phyloP scores from a whole-genome alignment of 2,113 vertebrate species.

The Hucho hucho region DNA sequence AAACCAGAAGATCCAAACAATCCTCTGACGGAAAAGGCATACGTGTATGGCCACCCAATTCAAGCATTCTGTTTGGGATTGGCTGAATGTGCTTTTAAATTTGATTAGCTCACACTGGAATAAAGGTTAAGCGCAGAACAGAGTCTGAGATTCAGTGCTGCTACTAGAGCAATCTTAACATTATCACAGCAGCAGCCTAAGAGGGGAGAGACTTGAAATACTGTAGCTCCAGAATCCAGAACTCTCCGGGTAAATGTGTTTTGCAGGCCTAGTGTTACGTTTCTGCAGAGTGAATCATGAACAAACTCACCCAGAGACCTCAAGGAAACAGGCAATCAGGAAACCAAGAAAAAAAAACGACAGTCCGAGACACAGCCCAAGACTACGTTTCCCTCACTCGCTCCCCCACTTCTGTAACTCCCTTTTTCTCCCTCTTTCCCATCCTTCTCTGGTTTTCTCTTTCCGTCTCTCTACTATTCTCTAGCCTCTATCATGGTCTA shows the following conservation, averaged over 20 bases:
- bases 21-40: no score
- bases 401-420: not conserved
- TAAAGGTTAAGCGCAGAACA: no score
- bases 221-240: not conserved
- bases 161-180: no score
- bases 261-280: constrained; percentile 5
- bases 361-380: not conserved
- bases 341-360: not conserved
- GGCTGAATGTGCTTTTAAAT: no score
- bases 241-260: not conserved
- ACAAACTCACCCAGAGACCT: constrained; percentile 7
- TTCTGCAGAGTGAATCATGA: constrained; percentile 6
- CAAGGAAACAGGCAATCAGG: constrained; percentile 17
- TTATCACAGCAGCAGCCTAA: no score
- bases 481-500: not conserved
- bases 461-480: not conserved
- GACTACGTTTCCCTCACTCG: not conserved
- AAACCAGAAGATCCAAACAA: no score
- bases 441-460: not conserved
- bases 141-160: no score
- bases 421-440: not conserved
- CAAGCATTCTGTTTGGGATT: no score
- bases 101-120: no score
- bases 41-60: no score
- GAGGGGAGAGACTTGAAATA: not conserved